Base-by-base conservation (phyloP, 2,797 vertebrate species). In the Neosilurus mollespiculum region DNA sequence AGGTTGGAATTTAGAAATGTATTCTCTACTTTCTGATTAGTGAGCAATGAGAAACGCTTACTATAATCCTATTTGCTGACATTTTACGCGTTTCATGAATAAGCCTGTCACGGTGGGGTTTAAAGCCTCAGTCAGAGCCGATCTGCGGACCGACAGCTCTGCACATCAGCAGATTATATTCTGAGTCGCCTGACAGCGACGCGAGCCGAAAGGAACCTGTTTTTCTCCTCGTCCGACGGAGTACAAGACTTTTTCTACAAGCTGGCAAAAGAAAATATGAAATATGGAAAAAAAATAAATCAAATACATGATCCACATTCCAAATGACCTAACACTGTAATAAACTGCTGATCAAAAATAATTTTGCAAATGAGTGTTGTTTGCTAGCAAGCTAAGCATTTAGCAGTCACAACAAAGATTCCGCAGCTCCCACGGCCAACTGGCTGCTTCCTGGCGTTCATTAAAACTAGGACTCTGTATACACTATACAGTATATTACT, bases 41-140 rank as follows among this genome's bases (percentile, higher is more conserved):
- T 24, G 49, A 56, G 26, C 24, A 34, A 83, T 37, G 18, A 79
- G 56, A 53, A 65, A 56, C 26, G 56, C 72, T 80, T 49, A n/a
- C 4, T 26, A 49, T 75, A 75, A 75, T 81, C 83, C 78, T 51
- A 65, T 75, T 75, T 66, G 59, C 69, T 73, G 7, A 18, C 49
- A 59, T 80, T 83, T 67, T 30, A 80, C 53, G 49, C 24, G 4
- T 72, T 80, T 80, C 78, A 66, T 53, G 34, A 43, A 34, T 75
- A 75, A 84, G 53, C 70, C 18, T 26, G 59, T 59, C 51, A 58
- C 18, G 10, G 67, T n/a, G 37, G 59, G 20, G 76, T 87, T 54
- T 64, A 37, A 66, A 81, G 71, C 59, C 73, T 79, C 66, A 8
- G 62, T 81, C 70, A 78, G 64, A 75, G 69, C 59, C 24, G 54